Evolutionary conservation across 2,113 vertebrate genomes (phyloP).

Genomic region (Microcebus griseorufus): DNA sequence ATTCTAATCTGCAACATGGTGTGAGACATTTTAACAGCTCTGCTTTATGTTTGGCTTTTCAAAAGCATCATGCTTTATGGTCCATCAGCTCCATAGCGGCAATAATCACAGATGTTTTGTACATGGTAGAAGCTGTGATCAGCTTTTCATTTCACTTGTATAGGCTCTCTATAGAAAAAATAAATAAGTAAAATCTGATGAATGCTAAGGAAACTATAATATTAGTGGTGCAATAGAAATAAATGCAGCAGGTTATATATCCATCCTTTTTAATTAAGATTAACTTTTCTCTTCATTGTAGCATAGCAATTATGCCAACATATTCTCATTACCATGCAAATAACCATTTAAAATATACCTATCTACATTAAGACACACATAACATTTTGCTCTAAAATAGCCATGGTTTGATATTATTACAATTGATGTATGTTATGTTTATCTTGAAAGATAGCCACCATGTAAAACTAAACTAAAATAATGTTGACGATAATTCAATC

Average conservation of each 20-base stretch:
- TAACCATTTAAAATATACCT: background rate
- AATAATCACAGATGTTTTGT: slow-evolving; percentile 42
- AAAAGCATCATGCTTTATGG: slow-evolving; percentile 48
- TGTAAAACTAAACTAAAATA: background rate
- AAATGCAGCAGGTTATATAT: background rate
- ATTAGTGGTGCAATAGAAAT: background rate
- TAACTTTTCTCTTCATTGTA: background rate
- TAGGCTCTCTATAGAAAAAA: background rate
- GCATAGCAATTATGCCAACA: background rate
- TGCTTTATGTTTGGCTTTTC: slow-evolving; percentile 65
- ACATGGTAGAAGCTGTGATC: background rate
- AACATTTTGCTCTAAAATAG: background rate
- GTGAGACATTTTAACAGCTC: slow-evolving; percentile 50
- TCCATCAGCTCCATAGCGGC: background rate
- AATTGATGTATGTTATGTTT: background rate
- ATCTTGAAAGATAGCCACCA: background rate
- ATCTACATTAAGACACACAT: background rate
- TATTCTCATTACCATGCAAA: background rate
- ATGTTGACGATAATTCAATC: background rate
- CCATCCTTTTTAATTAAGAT: background rate
- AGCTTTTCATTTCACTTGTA: background rate
- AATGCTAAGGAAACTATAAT: background rate
- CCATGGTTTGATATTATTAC: background rate
- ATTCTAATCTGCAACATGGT: slow-evolving; percentile 45
- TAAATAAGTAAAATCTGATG: background rate